Percentiles rank a stretch among this genome's conserved stretches.
phyloP scores from a whole-genome alignment of 2,888 invertebrate genomes.

The Tridacna crocea region DNA sequence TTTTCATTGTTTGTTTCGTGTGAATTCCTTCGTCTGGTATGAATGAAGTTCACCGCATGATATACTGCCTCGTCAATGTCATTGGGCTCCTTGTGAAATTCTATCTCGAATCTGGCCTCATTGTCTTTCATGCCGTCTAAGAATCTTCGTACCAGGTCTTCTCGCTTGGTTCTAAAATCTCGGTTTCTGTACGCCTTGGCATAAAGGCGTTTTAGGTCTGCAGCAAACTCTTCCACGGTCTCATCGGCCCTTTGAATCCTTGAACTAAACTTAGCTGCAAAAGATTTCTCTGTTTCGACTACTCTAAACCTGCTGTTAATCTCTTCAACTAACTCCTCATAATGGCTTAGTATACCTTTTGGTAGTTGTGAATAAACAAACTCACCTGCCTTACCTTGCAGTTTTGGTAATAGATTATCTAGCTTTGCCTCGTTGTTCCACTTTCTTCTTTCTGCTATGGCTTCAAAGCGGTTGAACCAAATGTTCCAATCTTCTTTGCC shows the following conservation, averaged over 20 bases:
- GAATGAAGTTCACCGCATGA: conserved; percentile 40
- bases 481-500: conserved; percentile 33
- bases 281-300: conserved; percentile 34
- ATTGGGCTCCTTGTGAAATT: conserved; percentile 37
- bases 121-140: conserved; percentile 44
- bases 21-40: conserved; percentile 15
- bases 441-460: conserved; percentile 21
- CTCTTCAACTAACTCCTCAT: conserved; percentile 17
- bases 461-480: conserved; percentile 32
- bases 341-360: conserved; percentile 5
- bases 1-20: not conserved
- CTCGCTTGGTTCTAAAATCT: conserved; percentile 36
- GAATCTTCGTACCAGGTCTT: conserved; percentile 48
- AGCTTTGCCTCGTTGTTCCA: conserved; percentile 29
- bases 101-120: conserved; percentile 34
- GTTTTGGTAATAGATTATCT: conserved; percentile 35
- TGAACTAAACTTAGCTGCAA: conserved; percentile 37
- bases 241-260: conserved; percentile 36
- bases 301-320: conserved; percentile 25
- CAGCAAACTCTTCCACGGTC: conserved; percentile 44
- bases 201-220: conserved; percentile 51
- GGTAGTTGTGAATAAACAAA: conserved; percentile 42
- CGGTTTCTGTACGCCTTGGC: conserved; percentile 43
- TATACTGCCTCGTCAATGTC: conserved; percentile 40
- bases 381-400: conserved; percentile 49